Conservation (phyloP, 2,113 vertebrate genomes). For the Passer domesticus region DNA sequence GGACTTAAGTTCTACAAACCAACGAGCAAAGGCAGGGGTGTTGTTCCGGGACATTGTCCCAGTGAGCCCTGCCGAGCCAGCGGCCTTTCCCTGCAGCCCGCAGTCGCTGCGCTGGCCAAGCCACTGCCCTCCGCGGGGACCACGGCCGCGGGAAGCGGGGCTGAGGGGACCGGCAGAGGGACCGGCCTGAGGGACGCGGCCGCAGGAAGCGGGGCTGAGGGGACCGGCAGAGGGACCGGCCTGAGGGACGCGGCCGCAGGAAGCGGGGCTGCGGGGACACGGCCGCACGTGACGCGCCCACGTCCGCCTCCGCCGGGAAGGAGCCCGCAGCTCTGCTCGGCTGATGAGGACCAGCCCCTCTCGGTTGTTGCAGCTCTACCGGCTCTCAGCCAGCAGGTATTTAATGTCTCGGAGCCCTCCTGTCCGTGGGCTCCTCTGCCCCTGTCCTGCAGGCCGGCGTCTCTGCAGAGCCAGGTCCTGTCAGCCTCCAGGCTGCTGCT, state of each 20-base stretch:
- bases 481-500: neutral
- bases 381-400: constrained; percentile 33
- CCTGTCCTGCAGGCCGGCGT: neutral
- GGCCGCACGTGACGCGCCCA: neutral
- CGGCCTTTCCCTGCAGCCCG: neutral
- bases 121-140: neutral
- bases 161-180: neutral
- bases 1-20: neutral
- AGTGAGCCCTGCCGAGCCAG: neutral
- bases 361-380: neutral
- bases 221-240: neutral
- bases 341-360: neutral
- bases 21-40: neutral
- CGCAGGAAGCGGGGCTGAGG: neutral
- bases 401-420: neutral
- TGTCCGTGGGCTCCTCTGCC: neutral
- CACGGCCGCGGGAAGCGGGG: neutral
- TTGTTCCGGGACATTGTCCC: neutral
- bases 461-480: neutral
- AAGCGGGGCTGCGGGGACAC: neutral
- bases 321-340: neutral
- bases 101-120: neutral
- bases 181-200: neutral
- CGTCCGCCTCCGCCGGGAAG: constrained; percentile 16
- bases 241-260: neutral